A percentile compares a stretch with the other conserved stretches of the same genome.
phyloP scores from a whole-genome alignment of 2,888 invertebrate species.

The Andrena bucephala region DNA sequence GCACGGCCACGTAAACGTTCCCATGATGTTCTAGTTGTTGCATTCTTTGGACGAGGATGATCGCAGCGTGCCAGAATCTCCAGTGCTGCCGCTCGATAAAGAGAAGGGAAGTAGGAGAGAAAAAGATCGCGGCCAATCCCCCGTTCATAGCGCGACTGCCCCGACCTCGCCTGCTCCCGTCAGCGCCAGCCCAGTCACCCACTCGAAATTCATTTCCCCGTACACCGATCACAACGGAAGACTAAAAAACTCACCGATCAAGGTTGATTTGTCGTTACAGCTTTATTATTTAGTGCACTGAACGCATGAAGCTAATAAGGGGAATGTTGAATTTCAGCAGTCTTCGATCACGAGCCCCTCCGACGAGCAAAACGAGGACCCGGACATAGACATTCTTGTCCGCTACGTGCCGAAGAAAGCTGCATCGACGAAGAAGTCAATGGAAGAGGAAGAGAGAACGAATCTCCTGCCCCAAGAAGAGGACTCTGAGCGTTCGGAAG shows the following conservation, averaged over 20 bases:
- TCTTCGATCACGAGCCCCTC: slow-evolving; percentile 63
- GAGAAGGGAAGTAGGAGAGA: slow-evolving; percentile 55
- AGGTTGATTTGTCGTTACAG: slow-evolving; percentile 67
- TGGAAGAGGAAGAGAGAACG: slow-evolving; percentile 79
- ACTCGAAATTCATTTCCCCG: slow-evolving; percentile 79
- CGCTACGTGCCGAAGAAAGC: slow-evolving; percentile 73
- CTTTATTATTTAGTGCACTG: neutral
- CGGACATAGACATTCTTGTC: slow-evolving; percentile 74
- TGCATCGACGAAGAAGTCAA: slow-evolving; percentile 69
- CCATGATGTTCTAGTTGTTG: slow-evolving; percentile 87
- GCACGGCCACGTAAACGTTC: neutral
- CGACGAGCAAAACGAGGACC: slow-evolving; percentile 68
- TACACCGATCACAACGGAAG: slow-evolving; percentile 80
- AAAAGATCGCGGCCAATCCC: slow-evolving; percentile 64
- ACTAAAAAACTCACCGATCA: slow-evolving; percentile 79
- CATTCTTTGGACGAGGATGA: slow-evolving; percentile 93
- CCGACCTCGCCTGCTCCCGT: slow-evolving; percentile 81
- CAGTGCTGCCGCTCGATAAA: slow-evolving; percentile 76
- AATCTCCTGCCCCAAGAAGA: slow-evolving; percentile 78
- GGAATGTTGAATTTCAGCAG: slow-evolving; percentile 43
- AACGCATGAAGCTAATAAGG: neutral
- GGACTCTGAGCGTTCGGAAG: slow-evolving; percentile 81
- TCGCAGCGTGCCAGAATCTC: slow-evolving; percentile 85
- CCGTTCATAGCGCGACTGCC: slow-evolving; percentile 76
- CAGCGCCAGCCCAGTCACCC: slow-evolving; percentile 81